A percentile compares a stretch with the other conserved stretches of the same genome.
Evolutionary conservation across 2,888 invertebrate species (phyloP).

Genomic region (Philhelius pedissequus): DNA sequence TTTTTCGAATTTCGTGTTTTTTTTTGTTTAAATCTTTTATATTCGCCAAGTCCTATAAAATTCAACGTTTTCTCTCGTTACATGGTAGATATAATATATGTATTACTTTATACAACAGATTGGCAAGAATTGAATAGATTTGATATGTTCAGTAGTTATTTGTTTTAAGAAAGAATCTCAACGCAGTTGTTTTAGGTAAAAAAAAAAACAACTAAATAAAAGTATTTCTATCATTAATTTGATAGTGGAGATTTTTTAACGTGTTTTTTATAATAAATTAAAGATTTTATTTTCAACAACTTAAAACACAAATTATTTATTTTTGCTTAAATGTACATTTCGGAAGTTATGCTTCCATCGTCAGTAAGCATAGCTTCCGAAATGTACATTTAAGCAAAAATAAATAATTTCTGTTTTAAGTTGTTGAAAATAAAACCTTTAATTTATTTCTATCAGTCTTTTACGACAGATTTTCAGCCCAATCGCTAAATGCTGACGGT

Average conservation of each 20-base stretch:
- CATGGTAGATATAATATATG: not conserved
- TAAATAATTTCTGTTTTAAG: no score
- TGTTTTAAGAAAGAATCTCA: not conserved
- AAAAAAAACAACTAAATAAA: not conserved
- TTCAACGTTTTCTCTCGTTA: not conserved
- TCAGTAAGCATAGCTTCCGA: no score
- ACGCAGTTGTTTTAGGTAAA: not conserved
- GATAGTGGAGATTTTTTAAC: no score
- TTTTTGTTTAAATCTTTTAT: not conserved
- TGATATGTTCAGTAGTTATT: not conserved
- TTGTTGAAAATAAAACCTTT: no score
- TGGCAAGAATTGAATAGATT: not conserved
- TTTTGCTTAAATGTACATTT: no score
- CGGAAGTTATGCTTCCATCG: no score
- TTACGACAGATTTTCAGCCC: constrained; percentile 58
- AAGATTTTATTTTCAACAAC: no score
- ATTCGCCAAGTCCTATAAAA: not conserved
- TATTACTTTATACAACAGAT: not conserved
- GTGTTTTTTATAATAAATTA: no score
- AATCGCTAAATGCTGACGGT: constrained; percentile 80
- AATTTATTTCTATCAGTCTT: constrained; percentile 3
- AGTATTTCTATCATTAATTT: no score
- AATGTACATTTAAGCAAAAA: no score
- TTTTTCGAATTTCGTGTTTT: not conserved
- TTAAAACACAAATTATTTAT: no score